Base-by-base conservation (phyloP, 2,888 invertebrate genomes). In the Phaonia tiefii region DNA sequence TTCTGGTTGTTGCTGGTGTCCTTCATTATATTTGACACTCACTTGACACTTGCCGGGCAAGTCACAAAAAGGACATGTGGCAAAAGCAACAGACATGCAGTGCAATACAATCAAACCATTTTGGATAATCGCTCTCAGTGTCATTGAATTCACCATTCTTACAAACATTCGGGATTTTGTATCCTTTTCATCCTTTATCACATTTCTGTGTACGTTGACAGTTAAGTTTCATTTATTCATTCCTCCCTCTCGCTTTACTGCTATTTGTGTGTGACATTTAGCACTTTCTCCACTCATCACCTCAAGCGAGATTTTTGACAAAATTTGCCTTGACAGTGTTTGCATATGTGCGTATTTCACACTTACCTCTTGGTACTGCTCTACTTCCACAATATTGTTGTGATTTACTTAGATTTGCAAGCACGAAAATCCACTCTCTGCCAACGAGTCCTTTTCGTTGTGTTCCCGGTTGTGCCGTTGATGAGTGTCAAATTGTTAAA, bases 271-370 rank as follows among this genome's bases (percentile, higher is more conserved):
- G 17, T 51, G 39, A 17, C 20, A 8, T 37, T 67, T 74, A 71
- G 81, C 81, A 75, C 78, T 77, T 77, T 81, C 75, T 42, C 66
- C 51, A 75, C 72, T 69, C 78, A 65, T 81, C 81, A 81, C 81
- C 81, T 81, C 71, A n/a, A 74, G 58, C 58, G 17, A 13, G 13
- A 26, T 10, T 69, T 65, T 70, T 73, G 49, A 15, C 17, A 22
- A 49, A 66, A 46, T 71, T 66, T 60, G 54, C 63, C 73, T 80
- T 70, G 63, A 69, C 69, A 80, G 54, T 54, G 80, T 75, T 78
- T 81, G 75, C 81, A 81, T 81, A 81, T 81, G 81, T 75, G 69
- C 67, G 31, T 49, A 78, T 78, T 81, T 75, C 39, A 1, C 20
- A 37, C 31, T 37, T n/a, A n/a, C n/a, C n/a, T n/a, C n/a, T n/a